Evolutionary conservation across 2,797 vertebrate species (phyloP), one percentile per base, ranked within the genome.

Genomic region (Hozukius guyotensis): DNA sequence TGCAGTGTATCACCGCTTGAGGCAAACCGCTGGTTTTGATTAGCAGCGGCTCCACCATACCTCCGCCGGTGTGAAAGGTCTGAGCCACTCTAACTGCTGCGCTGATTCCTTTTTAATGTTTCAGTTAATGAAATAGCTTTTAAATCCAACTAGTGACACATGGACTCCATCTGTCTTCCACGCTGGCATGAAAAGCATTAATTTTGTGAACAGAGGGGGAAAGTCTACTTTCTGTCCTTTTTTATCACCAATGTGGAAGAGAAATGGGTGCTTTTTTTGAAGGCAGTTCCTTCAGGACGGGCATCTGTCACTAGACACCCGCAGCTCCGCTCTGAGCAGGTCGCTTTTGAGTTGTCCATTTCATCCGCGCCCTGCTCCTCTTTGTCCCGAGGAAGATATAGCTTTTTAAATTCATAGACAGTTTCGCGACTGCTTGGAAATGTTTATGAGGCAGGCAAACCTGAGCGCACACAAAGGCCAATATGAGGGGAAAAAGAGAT

Each of bases 81-180:
- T 70, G 9, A 77, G 63, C 66, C 64, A 25, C 63, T 74, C 80
- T 82, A 81, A 82, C 76, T 20, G 68, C 71, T 76, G 62, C 4
- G 67, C 76, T 72, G 63, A 90, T 80, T 68, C 65, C 63, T 78
- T 90, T 88, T 91, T 88, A 82, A 89, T 59, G 82, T 87, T 76
- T 78, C 69, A 38, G 49, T 70, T 83, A 84, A 83, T 81, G 77
- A 86, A 89, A 87, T 24, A 56, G 78, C 34, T 27, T 86, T 84
- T 82, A 79, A 81, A 89, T 87, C 29, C 63, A 63, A 69, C 69
- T 79, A 56, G 27, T 64, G 79, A 71, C 78, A 74, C 67, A 56
- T 5, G 14, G 22, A 62, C 0, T 27, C 46, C 0, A 2, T 67
- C 60, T 77, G 64, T 78, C 27, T 3, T 20, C 18, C n/a, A 8